Evolutionary conservation across 1,140 invertebrate species (phyloP).

Genomic region (Caerostris extrusa): DNA sequence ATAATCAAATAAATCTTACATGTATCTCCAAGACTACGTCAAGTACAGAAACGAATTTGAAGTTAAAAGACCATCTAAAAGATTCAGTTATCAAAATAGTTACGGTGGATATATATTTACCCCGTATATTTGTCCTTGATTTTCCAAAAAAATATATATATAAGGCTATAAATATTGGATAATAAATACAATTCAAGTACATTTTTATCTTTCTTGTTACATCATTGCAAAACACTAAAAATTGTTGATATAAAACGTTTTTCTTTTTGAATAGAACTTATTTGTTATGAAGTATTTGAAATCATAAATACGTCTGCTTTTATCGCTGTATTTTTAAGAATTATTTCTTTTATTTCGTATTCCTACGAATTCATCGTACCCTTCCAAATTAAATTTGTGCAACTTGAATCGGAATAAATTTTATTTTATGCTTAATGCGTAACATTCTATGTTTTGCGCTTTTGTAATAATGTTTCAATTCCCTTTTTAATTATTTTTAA

Average conservation of each 20-base stretch:
- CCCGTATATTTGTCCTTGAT: neutral
- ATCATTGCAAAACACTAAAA: neutral
- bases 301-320: neutral
- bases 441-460: too few relatives aligned
- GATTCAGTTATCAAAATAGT: neutral
- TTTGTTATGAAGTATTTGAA: neutral
- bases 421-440: too few relatives aligned
- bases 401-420: too few relatives aligned
- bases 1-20: constrained; percentile 40
- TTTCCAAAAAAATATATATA: neutral
- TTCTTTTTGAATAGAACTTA: neutral
- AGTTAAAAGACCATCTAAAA: neutral
- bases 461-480: too few relatives aligned
- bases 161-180: neutral
- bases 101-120: neutral
- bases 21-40: neutral
- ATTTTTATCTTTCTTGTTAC: neutral
- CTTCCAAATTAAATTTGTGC: too few relatives aligned
- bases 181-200: neutral
- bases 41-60: neutral
- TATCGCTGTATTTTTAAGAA: too few relatives aligned
- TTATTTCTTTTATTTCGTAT: too few relatives aligned
- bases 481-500: too few relatives aligned
- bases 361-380: too few relatives aligned
- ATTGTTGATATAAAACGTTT: neutral